These are phyloP conservation scores for Sebastes taczanowskii DNA, from an alignment of 2,797 vertebrate genomes.

Conservation along the genomic window DNA sequence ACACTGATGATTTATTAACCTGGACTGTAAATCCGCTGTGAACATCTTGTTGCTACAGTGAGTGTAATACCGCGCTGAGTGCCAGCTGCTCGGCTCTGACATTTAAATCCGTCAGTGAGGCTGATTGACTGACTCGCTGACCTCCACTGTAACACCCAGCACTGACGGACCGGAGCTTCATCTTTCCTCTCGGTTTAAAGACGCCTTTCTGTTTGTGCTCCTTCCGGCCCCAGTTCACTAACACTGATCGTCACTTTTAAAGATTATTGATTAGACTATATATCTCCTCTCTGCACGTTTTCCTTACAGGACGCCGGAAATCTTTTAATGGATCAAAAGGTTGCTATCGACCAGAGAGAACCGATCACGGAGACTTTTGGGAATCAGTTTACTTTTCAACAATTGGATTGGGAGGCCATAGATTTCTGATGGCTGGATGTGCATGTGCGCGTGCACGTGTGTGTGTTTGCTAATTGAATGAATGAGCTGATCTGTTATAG, in stretches of 20 bases:
- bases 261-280: constrained; percentile 29
- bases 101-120: not conserved
- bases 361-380: constrained; percentile 21
- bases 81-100: constrained; percentile 15
- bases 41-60: not conserved
- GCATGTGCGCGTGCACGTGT: constrained; percentile 1
- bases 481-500: constrained; percentile 85
- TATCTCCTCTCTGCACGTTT: constrained; percentile 23
- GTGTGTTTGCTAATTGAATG: constrained; percentile 83
- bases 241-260: not conserved
- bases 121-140: not conserved
- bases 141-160: constrained; percentile 4
- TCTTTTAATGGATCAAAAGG: constrained; percentile 22
- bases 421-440: constrained; percentile 62
- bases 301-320: not conserved
- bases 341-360: constrained; percentile 16
- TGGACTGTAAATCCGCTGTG: not conserved
- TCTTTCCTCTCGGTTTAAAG: too few species aligned
- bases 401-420: constrained; percentile 66
- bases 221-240: not conserved
- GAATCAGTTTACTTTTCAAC: constrained; percentile 65
- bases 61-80: not conserved
- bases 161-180: not conserved
- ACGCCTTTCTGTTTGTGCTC: not conserved
- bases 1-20: not conserved